Evolutionary conservation across 2,888 invertebrate genomes (phyloP), one percentile per base, ranked within the genome.

Genomic region (Venustoraphidia nigricollis): DNA sequence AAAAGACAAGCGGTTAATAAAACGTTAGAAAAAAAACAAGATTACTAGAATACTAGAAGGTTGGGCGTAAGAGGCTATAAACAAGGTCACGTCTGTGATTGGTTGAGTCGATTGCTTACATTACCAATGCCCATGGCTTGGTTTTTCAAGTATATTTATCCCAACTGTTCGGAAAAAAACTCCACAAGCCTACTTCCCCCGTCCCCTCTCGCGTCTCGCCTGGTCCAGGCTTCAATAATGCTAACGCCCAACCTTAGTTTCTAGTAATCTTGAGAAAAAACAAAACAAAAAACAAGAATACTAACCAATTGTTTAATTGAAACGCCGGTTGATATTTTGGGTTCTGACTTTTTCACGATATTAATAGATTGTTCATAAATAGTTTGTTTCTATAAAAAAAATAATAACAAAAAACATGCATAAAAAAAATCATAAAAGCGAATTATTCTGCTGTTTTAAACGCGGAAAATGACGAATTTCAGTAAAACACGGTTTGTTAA

Each of bases 291-390:
- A 27, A 49, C 17, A 38, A 39, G 36, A 36, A 34, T 51, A 64
- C 69, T 68, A 61, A 71, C 71, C 65, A 71, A 62, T 58, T 69
- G 67, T 60, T 67, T 66, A 59, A 71, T 70, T 52, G 70, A 68
- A 50, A 71, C 65, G 49, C 69, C 66, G 49, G 70, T 67, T 47
- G 67, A 66, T 53, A 69, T 68, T 49, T 66, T 62, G 42, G 61
- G 42, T 52, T 47, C 45, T 27, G 53, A 48, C 41, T 50, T 51
- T 36, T 49, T 52, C 10, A 49, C 48, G 47, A 53, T 53, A 41
- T 55, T 55, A 56, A 59, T 61, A 46, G 61, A 59, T 52, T 60
- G 60, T 47, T 55, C 58, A 52, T 59, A 60, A 54, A 60, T 62
- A 37, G 58, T 59, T 52, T 61, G 57, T 57, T 58, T 62, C 62